Evolutionary conservation across 2,797 vertebrate genomes (phyloP), one percentile per base, ranked within the genome.

Genomic region (Lagorchestes hirsutus): DNA sequence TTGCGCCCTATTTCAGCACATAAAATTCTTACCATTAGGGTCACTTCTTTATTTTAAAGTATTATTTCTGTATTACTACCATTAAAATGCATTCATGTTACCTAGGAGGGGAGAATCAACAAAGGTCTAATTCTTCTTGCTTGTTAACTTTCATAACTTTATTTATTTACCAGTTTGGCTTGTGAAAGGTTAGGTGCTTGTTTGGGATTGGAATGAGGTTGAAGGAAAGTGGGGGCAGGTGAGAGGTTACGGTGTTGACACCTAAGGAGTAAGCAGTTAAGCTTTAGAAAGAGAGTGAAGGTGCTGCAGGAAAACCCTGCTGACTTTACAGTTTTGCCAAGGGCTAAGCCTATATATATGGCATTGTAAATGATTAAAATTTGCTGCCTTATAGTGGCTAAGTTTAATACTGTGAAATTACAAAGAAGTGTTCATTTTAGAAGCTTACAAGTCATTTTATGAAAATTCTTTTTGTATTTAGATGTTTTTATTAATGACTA

Each of bases 401-500:
- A 92, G 2, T 90, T 90, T 46, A 82, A 46, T 82, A 11, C 9
- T 82, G 4, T 46, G 40, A 87, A 87, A 87, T 46, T 87, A 24
- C 74, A 87, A 92, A 90, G n/a, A 94, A 95, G 93, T 27, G 40
- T 46, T 93, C 58, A 91, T 82, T 55, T 27, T 92, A 31, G 3
- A 67, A 5, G 93, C 92, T 91, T 95, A 29, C 16, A 28, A 55
- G 54, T 91, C 91, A 59, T 94, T 95, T 95, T 18, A 52, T 74
- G 93, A 90, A 24, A 97, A 90, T 91, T 91, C 52, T 4, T 27
- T 94, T 90, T 34, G 27, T 94, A 13, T 93, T 92, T 50, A 31
- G 96, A 74, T 52, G 57, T 55, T 74, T 14, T 95, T 54, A 59
- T 95, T 92, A 82, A 94, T 95, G 27, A 92, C 9, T 87, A 92